Evolutionary conservation across 2,888 invertebrate species (phyloP).

Genomic region (Aleiodes leptofemur): DNA sequence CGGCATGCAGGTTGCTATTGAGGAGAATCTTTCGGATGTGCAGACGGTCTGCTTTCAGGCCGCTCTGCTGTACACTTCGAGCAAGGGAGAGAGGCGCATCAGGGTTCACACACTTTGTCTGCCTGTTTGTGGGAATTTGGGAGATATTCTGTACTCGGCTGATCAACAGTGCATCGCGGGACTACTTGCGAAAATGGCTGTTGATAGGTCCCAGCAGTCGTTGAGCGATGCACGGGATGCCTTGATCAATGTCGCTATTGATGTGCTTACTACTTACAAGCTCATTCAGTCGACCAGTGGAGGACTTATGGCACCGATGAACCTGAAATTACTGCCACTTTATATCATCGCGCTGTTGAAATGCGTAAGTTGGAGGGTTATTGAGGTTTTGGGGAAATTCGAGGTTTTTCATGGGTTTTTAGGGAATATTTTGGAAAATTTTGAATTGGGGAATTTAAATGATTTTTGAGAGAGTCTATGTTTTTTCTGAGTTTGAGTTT

Average conservation of each 20-base stretch:
- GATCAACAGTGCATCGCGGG: constrained; percentile 96
- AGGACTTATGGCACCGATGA: constrained; percentile 85
- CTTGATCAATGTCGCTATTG: constrained; percentile 95
- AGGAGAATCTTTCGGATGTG: constrained; percentile 90
- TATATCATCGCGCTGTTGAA: constrained; percentile 93
- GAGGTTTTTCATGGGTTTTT: background rate
- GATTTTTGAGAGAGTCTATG: too few relatives aligned
- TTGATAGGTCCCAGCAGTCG: constrained; percentile 91
- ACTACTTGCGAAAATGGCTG: constrained; percentile 97
- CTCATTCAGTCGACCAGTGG: constrained; percentile 76
- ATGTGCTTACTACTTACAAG: constrained; percentile 88
- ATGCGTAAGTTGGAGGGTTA: constrained; percentile 78
- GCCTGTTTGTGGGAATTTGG: constrained; percentile 89
- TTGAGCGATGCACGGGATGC: constrained; percentile 97
- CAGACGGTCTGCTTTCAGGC: constrained; percentile 98
- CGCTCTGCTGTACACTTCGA: constrained; percentile 96
- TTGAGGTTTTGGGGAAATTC: background rate
- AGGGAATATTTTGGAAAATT: too few relatives aligned
- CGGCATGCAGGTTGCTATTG: constrained; percentile 98
- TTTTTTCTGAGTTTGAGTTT: too few relatives aligned
- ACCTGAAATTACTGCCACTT: constrained; percentile 89
- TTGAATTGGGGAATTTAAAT: too few relatives aligned
- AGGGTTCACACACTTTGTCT: constrained; percentile 97
- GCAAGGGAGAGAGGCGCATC: constrained; percentile 96
- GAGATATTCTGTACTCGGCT: constrained; percentile 91